These are phyloP conservation scores for Paramisgurnus dabryanus DNA, from an alignment of 2,113 vertebrate genomes.

Conservation along the genomic window DNA sequence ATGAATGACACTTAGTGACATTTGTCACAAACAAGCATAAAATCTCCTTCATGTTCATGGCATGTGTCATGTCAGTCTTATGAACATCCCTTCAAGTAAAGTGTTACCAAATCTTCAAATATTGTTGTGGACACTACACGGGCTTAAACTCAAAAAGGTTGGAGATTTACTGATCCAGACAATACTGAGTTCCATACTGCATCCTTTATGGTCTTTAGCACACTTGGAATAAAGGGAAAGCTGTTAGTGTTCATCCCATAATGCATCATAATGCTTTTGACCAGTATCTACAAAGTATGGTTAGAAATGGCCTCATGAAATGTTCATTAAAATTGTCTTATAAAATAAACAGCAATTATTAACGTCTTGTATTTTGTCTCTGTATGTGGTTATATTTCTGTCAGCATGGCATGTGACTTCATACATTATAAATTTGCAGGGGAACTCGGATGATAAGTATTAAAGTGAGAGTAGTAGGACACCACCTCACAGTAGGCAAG, in stretches of 20 bases:
- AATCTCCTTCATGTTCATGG: too few relatives aligned
- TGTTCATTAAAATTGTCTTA: background rate
- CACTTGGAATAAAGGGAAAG: background rate
- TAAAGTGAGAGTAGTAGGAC: background rate
- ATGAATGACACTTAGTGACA: too few relatives aligned
- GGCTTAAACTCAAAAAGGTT: too few relatives aligned
- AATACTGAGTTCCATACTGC: too few relatives aligned
- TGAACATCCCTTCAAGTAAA: too few relatives aligned
- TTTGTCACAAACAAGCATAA: too few relatives aligned
- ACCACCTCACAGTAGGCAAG: background rate
- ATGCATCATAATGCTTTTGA: background rate
- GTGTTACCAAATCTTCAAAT: too few relatives aligned
- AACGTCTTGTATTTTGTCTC: background rate
- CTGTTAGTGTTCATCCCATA: too few relatives aligned
- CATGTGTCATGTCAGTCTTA: too few relatives aligned
- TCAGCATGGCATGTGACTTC: conserved; percentile 38
- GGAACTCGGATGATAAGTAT: conserved; percentile 13
- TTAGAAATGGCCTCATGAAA: background rate
- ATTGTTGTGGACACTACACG: too few relatives aligned
- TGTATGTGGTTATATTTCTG: background rate
- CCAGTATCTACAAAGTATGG: background rate
- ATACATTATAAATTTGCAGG: conserved; percentile 9
- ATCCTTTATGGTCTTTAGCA: background rate
- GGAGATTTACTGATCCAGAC: too few relatives aligned
- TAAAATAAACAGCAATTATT: too few relatives aligned